These are phyloP conservation scores for Diarsia rubi DNA, from an alignment of 2,888 invertebrate genomes.

Conservation along the genomic window DNA sequence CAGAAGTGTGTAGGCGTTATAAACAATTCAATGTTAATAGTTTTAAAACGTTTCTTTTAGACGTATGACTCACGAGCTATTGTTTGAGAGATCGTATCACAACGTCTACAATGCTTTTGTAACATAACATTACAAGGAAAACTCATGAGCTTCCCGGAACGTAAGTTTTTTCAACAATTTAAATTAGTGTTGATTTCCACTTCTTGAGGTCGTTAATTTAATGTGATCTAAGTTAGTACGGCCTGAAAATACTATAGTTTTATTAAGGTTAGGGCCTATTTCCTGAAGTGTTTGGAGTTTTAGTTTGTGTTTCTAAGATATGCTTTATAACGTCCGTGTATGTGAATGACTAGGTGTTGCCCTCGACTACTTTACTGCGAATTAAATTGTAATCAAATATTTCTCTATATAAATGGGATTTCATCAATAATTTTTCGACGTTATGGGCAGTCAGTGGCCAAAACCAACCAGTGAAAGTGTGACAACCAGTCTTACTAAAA, in stretches of 20 bases:
- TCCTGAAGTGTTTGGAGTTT: too few species aligned
- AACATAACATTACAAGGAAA: conserved; percentile 46
- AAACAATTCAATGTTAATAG: conserved; percentile 6
- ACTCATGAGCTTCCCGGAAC: conserved; percentile 31
- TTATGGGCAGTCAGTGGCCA: too few species aligned
- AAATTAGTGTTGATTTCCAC: conserved; percentile 1
- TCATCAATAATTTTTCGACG: too few species aligned
- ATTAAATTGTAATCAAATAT: too few species aligned
- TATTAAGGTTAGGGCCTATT: neutral
- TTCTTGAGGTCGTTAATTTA: neutral
- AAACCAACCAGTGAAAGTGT: too few species aligned
- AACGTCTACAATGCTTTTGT: conserved; percentile 7
- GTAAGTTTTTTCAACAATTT: conserved; percentile 5
- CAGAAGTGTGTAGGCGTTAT: conserved; percentile 21
- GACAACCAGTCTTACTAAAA: too few species aligned
- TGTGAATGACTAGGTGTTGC: too few species aligned
- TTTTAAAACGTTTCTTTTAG: neutral
- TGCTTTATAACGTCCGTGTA: neutral
- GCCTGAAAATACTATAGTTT: neutral
- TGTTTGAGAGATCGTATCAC: conserved; percentile 28
- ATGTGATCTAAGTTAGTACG: neutral
- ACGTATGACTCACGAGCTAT: conserved; percentile 14
- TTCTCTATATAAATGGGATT: too few species aligned
- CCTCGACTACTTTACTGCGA: too few species aligned
- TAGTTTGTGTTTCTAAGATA: neutral